Base-by-base conservation (phyloP, 2,797 vertebrate genomes). In the Sebastes iracundus region DNA sequence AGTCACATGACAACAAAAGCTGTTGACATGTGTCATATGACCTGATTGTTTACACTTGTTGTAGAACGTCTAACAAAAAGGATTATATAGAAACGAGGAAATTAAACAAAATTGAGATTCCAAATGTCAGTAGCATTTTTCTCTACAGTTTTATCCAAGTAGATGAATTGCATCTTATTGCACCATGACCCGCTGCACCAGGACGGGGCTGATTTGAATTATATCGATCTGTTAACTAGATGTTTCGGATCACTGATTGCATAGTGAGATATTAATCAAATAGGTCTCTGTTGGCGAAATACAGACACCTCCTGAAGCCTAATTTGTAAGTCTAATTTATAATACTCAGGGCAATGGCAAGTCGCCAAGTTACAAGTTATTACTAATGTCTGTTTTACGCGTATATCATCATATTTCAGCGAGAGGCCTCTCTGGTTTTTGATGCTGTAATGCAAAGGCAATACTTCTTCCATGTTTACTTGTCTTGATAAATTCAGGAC, bases 201-300 rank as follows among this genome's bases (percentile, higher is more conserved):
- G 62, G 32, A 22, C 55, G 22, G 27, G n/a, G 13, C n/a, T 53
- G 20, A 82, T 75, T 75, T 55, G 12, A 72, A 72, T 67, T 72
- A n/a, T 61, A 75, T 72, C 16, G 38, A 68, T 75, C 38, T 53
- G 28, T 67, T 75, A 72, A 64, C 67, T n/a, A 8, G 23, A 76
- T 66, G 64, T 63, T 79, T 72, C 4, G 7, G 56, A 23, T 81
- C 33, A 61, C 53, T 77, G 79, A 33, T 49, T 77, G 52, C 66
- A 38, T 22, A 56, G 18, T 75, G 66, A 35, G 42, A 61, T 52
- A 55, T 64, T 35, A 66, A 58, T 85, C 67, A 74, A 56, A 66
- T 10, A 18, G 32, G 14, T 52, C 38, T 74, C 60, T 52, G 46
- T 22, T 62, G 35, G 35, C 0, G 1, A 38, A 13, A 66, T 30